Evolutionary conservation across 2,888 invertebrate genomes (phyloP).

Genomic region (Drosophila meridiana): DNA sequence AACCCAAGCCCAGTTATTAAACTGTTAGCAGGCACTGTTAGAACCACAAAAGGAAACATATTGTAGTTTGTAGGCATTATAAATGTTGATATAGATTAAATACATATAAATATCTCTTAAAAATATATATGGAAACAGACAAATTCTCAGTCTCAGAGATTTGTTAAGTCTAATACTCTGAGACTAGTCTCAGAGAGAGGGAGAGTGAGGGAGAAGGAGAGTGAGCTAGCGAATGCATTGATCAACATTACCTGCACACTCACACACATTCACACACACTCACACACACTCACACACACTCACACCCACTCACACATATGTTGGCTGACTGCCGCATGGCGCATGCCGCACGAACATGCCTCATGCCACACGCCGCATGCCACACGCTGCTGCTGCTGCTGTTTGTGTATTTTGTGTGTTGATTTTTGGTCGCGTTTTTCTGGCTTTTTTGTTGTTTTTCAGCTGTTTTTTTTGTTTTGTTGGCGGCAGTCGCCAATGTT

Average conservation of each 20-base stretch:
- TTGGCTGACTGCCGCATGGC: constrained; percentile 34
- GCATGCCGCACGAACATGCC: constrained; percentile 42
- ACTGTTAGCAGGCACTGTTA: too few relatives aligned
- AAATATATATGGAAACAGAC: too few relatives aligned
- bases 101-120: too few relatives aligned
- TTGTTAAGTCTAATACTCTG: too few relatives aligned
- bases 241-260: constrained; percentile 33
- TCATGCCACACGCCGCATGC: constrained; percentile 33
- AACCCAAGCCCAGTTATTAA: too few relatives aligned
- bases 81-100: too few relatives aligned
- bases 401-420: constrained; percentile 43
- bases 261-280: background rate
- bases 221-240: constrained; percentile 7
- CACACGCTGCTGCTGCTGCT: constrained; percentile 39
- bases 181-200: background rate
- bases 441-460: constrained; percentile 4
- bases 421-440: constrained; percentile 65
- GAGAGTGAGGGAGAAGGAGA: background rate
- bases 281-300: background rate
- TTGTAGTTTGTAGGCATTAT: too few relatives aligned
- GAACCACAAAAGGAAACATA: too few relatives aligned
- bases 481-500: background rate
- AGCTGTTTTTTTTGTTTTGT: background rate
- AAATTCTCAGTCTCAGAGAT: too few relatives aligned
- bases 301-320: constrained; percentile 11